These are phyloP conservation scores for Cosmorhoe ocellata DNA, from an alignment of 2,888 invertebrate genomes.

Conservation along the genomic window DNA sequence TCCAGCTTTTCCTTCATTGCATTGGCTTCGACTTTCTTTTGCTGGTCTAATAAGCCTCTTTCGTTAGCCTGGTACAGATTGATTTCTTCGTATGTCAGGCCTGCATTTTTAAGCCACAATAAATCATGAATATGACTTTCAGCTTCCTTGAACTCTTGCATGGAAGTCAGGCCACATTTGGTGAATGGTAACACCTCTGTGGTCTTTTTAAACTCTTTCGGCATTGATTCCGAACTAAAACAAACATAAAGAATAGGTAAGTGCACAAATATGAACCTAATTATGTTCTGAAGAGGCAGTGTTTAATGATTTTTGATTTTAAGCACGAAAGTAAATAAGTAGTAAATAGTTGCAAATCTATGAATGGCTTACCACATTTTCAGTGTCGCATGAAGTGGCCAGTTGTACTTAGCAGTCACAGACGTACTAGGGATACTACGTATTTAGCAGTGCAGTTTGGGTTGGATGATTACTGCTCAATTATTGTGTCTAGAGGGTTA, in stretches of 20 bases:
- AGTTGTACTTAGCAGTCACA: no score
- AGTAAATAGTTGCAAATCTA: no score
- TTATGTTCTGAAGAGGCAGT: no score
- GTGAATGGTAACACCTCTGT: conserved; percentile 65
- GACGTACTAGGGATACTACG: no score
- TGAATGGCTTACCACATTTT: no score
- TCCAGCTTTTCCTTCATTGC: conserved; percentile 57
- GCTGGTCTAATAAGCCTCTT: conserved; percentile 56
- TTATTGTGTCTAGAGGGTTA: no score
- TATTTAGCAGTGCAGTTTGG: no score
- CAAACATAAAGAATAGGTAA: conserved; percentile 2
- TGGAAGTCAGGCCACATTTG: conserved; percentile 68
- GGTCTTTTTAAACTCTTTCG: conserved; percentile 67
- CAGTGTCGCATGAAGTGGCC: no score
- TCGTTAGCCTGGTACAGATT: conserved; percentile 74
- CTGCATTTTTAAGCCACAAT: conserved; percentile 73
- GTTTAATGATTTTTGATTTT: no score
- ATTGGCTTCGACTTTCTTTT: conserved; percentile 57
- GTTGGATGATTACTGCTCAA: no score
- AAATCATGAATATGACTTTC: conserved; percentile 62
- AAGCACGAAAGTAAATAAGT: no score
- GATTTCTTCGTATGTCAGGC: conserved; percentile 74
- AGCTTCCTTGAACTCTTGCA: conserved; percentile 66
- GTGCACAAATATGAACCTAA: no score
- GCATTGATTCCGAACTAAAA: conserved; percentile 60